Conservation (phyloP, 2,797 vertebrate genomes). For the Poeciliopsis presidionis region DNA sequence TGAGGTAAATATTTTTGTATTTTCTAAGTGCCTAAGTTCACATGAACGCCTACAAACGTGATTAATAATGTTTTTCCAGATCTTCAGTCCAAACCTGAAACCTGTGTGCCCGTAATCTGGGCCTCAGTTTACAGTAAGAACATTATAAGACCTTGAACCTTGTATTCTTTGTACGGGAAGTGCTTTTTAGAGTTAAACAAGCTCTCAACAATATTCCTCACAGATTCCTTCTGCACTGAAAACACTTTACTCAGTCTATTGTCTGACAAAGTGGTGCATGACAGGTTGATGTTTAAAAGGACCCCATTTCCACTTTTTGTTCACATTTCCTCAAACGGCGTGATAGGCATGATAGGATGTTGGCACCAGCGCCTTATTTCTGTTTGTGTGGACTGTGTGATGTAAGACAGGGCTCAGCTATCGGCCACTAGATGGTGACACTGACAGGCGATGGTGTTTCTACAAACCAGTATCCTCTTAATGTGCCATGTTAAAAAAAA, state of each 20-base stretch:
- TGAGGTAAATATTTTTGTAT: constrained; percentile 44
- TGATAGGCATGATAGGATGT: constrained; percentile 58
- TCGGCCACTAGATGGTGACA: constrained; percentile 54
- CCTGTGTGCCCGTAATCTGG: constrained; percentile 5
- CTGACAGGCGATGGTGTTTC: not conserved
- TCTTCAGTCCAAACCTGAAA: not conserved
- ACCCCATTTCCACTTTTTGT: constrained; percentile 72
- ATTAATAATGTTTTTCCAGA: constrained; percentile 56
- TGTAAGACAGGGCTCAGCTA: not conserved
- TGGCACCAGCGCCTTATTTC: constrained; percentile 33
- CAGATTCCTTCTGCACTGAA: constrained; percentile 53
- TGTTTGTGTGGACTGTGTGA: not conserved
- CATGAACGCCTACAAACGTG: constrained; percentile 35
- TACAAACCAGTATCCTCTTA: not conserved
- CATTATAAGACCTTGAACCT: constrained; percentile 51
- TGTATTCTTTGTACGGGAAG: constrained; percentile 53
- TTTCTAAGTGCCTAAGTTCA: constrained; percentile 20
- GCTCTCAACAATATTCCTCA: constrained; percentile 55
- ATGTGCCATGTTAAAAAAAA: not conserved
- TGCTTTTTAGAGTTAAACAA: constrained; percentile 59
- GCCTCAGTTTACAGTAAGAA: constrained; percentile 41
- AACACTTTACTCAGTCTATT: constrained; percentile 61
- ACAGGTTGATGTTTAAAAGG: constrained; percentile 56
- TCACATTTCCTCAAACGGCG: constrained; percentile 66
- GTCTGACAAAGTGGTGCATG: constrained; percentile 55